A percentile compares a stretch with the other conserved stretches of the same genome.
These are phyloP conservation scores for Collichthys lucidus DNA, from an alignment of 2,113 vertebrate species.

Conservation along the genomic window DNA sequence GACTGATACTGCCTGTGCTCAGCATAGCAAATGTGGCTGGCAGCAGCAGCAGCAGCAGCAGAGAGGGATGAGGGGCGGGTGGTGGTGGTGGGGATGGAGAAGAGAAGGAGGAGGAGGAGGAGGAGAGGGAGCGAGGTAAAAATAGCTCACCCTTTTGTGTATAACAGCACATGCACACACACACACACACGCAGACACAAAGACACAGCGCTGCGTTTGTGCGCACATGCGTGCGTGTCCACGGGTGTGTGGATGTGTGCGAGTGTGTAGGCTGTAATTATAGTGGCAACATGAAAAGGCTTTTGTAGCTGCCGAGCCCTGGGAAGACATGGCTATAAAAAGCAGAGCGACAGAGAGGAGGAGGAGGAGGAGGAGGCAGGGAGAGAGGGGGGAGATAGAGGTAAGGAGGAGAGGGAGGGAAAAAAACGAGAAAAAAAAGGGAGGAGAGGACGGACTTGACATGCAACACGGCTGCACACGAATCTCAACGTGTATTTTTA, in stretches of 20 bases:
- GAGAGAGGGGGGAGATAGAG: slow-evolving; percentile 38
- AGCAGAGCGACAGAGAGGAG: slow-evolving; percentile 73
- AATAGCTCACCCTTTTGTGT: slow-evolving; percentile 83
- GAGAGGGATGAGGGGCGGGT: slow-evolving; percentile 59
- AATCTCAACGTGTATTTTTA: slow-evolving; percentile 28
- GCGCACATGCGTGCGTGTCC: slow-evolving; percentile 7
- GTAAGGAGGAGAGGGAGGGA: slow-evolving; percentile 38
- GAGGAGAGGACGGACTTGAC: slow-evolving; percentile 33
- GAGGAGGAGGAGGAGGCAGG: slow-evolving; percentile 34
- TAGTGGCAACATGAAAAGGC: slow-evolving; percentile 84
- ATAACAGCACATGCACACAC: slow-evolving; percentile 70
- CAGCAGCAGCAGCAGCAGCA: slow-evolving; percentile 67
- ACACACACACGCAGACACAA: slow-evolving; percentile 65
- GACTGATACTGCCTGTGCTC: slow-evolving; percentile 79
- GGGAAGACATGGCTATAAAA: slow-evolving; percentile 84
- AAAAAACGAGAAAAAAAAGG: slow-evolving; percentile 27
- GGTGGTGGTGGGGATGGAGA: slow-evolving; percentile 21
- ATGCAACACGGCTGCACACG: slow-evolving; percentile 25
- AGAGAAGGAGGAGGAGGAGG: neutral
- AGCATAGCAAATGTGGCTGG: slow-evolving; percentile 83
- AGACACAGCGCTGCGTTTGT: slow-evolving; percentile 53
- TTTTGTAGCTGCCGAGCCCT: slow-evolving; percentile 82
- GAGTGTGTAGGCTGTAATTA: slow-evolving; percentile 81
- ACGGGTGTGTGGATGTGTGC: slow-evolving; percentile 18
- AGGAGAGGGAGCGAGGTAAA: slow-evolving; percentile 71